Conservation (phyloP, 1,140 invertebrate genomes). For the Zaprionus gabonicus region DNA sequence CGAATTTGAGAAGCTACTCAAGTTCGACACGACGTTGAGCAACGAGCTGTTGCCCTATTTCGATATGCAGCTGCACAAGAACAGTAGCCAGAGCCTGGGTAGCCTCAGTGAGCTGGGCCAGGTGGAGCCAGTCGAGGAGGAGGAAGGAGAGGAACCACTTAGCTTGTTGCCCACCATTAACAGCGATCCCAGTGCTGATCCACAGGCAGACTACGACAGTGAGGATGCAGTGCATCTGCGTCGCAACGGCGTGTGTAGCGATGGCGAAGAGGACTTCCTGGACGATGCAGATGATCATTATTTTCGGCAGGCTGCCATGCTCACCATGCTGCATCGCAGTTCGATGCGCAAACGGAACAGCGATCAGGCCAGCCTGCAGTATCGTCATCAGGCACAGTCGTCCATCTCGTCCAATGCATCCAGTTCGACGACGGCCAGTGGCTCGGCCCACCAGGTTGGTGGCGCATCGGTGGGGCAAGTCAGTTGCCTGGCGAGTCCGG, state of each 20-base stretch:
- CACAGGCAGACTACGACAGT: constrained; percentile 62
- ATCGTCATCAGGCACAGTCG: constrained; percentile 80
- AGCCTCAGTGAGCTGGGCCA: constrained; percentile 66
- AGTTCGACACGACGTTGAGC: constrained; percentile 78
- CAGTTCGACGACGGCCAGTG: constrained; percentile 81
- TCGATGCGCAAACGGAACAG: constrained; percentile 85
- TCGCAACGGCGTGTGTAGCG: constrained; percentile 69
- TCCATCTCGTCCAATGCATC: constrained; percentile 80
- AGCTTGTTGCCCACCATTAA: constrained; percentile 76
- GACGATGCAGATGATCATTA: constrained; percentile 79
- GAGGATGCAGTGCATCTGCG: constrained; percentile 50
- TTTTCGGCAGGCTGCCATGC: constrained; percentile 79
- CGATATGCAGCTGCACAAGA: constrained; percentile 82
- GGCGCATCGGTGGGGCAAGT: constrained; percentile 49
- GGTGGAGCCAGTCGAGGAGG: constrained; percentile 24
- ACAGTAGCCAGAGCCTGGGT: constrained; percentile 72
- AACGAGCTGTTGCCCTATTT: constrained; percentile 83
- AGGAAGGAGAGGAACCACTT: constrained; percentile 63
- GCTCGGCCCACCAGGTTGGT: constrained; percentile 46
- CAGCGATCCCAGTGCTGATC: constrained; percentile 77
- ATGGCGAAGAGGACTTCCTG: constrained; percentile 76
- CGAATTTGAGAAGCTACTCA: constrained; percentile 82
- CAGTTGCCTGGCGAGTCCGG: constrained; percentile 84
- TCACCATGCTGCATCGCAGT: constrained; percentile 81
- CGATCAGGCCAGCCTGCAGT: constrained; percentile 80